phyloP scores from a whole-genome alignment of 53 echinoderm and acorn worm genomes.

The Paracentrotus lividus region DNA sequence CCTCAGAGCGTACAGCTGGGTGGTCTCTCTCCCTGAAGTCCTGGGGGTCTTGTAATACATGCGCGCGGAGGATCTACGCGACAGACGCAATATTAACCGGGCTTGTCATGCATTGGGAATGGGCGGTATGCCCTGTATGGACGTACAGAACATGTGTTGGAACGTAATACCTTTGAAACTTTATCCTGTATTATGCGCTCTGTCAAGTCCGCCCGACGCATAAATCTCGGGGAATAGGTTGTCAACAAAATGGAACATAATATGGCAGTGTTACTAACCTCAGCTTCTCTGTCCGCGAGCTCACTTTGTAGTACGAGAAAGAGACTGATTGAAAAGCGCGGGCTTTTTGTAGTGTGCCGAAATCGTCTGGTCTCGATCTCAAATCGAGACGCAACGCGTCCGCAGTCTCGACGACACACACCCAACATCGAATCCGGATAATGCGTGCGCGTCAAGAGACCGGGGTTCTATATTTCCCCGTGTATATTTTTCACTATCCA shows the following conservation, averaged over 20 bases:
- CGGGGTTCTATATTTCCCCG: background rate
- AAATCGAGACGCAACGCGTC: background rate
- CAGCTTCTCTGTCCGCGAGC: slow-evolving; percentile 19
- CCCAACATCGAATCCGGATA: background rate
- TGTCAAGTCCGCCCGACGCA: slow-evolving; percentile 57
- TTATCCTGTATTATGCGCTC: slow-evolving; percentile 61
- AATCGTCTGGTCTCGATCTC: background rate
- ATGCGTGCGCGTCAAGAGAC: slow-evolving; percentile 18
- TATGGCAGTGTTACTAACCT: slow-evolving; percentile 34
- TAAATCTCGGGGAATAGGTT: slow-evolving; percentile 45
- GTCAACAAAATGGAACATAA: slow-evolving; percentile 56
- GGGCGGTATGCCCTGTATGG: slow-evolving; percentile 42
- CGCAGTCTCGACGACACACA: background rate
- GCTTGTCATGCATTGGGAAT: slow-evolving; percentile 13
- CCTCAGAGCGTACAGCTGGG: slow-evolving; percentile 17
- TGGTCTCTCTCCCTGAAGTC: slow-evolving; percentile 45
- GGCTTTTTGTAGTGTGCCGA: background rate
- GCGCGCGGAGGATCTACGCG: slow-evolving; percentile 39
- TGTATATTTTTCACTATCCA: background rate
- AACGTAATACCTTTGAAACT: slow-evolving; percentile 62
- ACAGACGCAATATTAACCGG: slow-evolving; percentile 45
- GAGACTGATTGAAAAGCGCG: slow-evolving; percentile 41
- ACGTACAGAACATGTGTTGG: slow-evolving; percentile 57
- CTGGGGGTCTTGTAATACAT: slow-evolving; percentile 58
- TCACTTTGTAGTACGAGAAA: slow-evolving; percentile 41